phyloP scores from a whole-genome alignment of 2,797 vertebrate genomes.

The Podarcis siculus region DNA sequence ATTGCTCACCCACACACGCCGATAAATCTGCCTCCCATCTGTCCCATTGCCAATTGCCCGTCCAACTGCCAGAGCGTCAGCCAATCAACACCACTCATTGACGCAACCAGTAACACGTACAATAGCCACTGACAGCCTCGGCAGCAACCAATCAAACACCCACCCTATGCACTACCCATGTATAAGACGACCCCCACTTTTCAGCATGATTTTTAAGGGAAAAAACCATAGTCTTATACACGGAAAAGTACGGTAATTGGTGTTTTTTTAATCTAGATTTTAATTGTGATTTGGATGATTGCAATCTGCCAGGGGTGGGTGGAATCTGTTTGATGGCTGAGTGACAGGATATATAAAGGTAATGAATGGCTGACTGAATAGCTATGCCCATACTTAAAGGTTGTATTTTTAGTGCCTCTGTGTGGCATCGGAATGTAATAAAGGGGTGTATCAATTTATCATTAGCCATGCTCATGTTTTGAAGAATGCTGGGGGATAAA shows the following conservation, averaged over 20 bases:
- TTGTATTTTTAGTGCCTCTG: background rate
- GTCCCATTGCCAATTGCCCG: no score
- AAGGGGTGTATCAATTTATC: background rate
- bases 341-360: background rate
- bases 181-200: no score
- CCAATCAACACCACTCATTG: no score
- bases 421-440: background rate
- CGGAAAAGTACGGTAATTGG: background rate
- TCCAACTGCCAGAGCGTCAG: no score
- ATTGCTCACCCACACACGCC: no score
- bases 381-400: background rate
- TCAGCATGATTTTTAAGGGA: no score
- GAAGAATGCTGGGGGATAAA: background rate
- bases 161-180: no score
- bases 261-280: background rate
- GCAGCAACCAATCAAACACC: no score
- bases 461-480: background rate
- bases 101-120: no score
- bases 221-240: no score
- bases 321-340: background rate
- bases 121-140: no score
- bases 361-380: background rate
- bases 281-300: background rate
- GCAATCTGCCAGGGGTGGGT: background rate
- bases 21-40: no score